These are phyloP conservation scores for Melanostoma scalare DNA, from an alignment of 2,888 invertebrate genomes.

Conservation along the genomic window DNA sequence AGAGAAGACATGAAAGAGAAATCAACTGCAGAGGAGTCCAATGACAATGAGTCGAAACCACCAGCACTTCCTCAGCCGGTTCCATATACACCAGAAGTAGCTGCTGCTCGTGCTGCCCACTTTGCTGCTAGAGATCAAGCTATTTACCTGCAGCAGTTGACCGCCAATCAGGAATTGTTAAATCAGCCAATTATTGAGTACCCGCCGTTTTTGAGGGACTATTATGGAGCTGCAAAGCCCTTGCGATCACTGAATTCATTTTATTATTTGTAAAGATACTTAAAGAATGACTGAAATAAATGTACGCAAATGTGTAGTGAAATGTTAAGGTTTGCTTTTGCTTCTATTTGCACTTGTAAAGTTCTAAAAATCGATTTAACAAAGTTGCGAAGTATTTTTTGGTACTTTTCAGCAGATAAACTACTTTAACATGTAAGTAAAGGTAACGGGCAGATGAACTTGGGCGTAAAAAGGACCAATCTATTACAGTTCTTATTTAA, in stretches of 20 bases:
- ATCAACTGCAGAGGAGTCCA: neutral
- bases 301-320: constrained; percentile 5
- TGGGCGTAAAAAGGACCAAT: no score
- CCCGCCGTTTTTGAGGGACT: constrained; percentile 48
- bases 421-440: no score
- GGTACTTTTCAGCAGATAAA: no score
- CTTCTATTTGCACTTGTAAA: neutral
- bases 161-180: constrained; percentile 36
- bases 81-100: constrained; percentile 63
- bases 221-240: constrained; percentile 59
- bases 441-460: no score
- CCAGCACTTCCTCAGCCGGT: constrained; percentile 48
- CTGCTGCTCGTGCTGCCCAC: constrained; percentile 68
- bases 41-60: neutral
- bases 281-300: constrained; percentile 15
- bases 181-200: constrained; percentile 42
- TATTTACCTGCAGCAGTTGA: constrained; percentile 43
- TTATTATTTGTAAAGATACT: constrained; percentile 35
- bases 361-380: no score
- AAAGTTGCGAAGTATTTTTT: no score
- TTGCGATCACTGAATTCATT: constrained; percentile 38
- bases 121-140: constrained; percentile 66
- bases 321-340: neutral
- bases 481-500: no score
- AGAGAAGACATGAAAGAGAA: neutral